A percentile compares a stretch with the other conserved stretches of the same genome.
phyloP scores from a whole-genome alignment of 2,888 invertebrate genomes.

The Pristionchus maxplancki region DNA sequence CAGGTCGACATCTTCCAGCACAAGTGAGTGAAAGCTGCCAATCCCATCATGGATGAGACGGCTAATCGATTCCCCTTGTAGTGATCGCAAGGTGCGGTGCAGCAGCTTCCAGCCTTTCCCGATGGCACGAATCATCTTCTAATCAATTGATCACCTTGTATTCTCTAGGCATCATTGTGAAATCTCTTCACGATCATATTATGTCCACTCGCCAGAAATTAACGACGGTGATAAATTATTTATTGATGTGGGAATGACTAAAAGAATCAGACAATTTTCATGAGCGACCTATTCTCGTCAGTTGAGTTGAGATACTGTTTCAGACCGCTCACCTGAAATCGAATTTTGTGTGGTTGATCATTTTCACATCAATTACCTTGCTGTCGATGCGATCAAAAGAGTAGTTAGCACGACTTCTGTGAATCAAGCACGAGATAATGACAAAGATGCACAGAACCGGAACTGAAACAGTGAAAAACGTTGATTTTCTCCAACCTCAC shows the following conservation, averaged over 20 bases:
- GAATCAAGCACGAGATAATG: slow-evolving; percentile 91
- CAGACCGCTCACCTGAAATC: slow-evolving; percentile 13
- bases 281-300: not conserved
- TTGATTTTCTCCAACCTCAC: no score
- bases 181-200: no score
- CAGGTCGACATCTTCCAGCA: not conserved
- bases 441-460: slow-evolving; percentile 90
- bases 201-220: no score
- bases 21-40: not conserved
- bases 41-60: not conserved
- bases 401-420: slow-evolving; percentile 83
- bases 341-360: no score
- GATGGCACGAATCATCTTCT: not conserved
- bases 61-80: not conserved
- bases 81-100: not conserved
- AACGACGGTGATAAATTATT: no score
- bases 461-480: slow-evolving; percentile 78
- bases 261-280: slow-evolving; percentile 12
- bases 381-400: slow-evolving; percentile 54
- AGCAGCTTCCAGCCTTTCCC: slow-evolving; percentile 20
- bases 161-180: no score
- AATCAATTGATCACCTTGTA: no score
- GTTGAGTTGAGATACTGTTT: slow-evolving; percentile 41
- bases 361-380: not conserved
- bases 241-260: no score